Evolutionary conservation across 2,888 invertebrate species (phyloP).

Genomic region (Conus canariensis): DNA sequence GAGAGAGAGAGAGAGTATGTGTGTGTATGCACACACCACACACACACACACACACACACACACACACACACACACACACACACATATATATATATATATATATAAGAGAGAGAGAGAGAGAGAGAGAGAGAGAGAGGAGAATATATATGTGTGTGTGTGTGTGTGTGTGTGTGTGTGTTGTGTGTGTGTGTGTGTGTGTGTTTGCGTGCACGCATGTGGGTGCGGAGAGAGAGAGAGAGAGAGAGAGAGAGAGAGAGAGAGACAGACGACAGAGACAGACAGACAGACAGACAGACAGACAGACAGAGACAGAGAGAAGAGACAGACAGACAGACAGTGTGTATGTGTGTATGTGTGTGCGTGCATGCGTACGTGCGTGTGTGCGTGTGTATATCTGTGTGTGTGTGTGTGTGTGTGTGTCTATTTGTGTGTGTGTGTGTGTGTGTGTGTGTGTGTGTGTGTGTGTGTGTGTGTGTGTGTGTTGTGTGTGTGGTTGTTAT

Average conservation of each 20-base stretch:
- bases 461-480: no score
- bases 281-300: neutral
- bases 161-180: no score
- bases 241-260: neutral
- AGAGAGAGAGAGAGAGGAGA: neutral
- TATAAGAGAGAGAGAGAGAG: no score
- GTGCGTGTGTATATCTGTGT: neutral
- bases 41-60: no score
- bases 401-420: neutral
- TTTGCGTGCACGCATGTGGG: no score
- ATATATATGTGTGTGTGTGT: neutral
- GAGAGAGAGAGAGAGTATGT: no score
- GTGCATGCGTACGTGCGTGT: neutral
- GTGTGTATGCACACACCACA: no score
- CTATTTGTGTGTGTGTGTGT: neutral
- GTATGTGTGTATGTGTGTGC: slow-evolving; percentile 3
- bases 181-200: no score
- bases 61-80: no score
- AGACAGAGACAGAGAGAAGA: neutral
- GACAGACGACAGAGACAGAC: neutral
- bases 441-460: slow-evolving; percentile 3
- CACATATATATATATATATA: no score
- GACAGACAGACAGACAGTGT: neutral
- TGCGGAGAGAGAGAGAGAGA: slow-evolving; percentile 6
- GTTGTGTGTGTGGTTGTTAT: neutral